Percentiles rank a stretch among this genome's conserved stretches.
Conservation (phyloP, 2,888 invertebrate genomes). For the Cryptops parisi region DNA sequence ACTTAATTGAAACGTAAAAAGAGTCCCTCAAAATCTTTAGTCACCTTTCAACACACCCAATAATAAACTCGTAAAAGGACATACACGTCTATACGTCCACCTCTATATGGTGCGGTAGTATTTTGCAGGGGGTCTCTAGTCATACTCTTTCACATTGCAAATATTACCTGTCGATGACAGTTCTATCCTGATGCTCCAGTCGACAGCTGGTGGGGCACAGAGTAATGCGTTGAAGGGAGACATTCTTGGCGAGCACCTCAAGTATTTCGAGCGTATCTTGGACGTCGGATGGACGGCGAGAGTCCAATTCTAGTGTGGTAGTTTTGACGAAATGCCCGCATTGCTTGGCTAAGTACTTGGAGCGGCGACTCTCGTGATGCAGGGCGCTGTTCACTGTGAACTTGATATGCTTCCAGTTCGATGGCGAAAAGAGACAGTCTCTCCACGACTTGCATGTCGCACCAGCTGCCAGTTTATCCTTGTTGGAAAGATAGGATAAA, state of each 20-base stretch:
- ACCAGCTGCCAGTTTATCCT: slow-evolving; percentile 40
- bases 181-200: slow-evolving; percentile 22
- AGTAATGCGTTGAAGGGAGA: slow-evolving; percentile 27
- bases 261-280: slow-evolving; percentile 26
- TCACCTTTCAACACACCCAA: too few species aligned
- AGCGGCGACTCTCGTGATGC: slow-evolving; percentile 20
- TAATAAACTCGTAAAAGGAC: not conserved
- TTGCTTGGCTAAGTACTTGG: slow-evolving; percentile 27
- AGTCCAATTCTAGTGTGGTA: slow-evolving; percentile 28
- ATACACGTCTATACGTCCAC: not conserved
- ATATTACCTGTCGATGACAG: slow-evolving; percentile 11
- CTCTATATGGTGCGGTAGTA: not conserved
- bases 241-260: slow-evolving; percentile 26
- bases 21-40: too few species aligned
- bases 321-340: slow-evolving; percentile 29
- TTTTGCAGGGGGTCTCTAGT: not conserved
- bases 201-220: slow-evolving; percentile 30
- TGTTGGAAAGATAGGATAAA: slow-evolving; percentile 37
- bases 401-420: slow-evolving; percentile 25
- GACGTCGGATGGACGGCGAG: slow-evolving; percentile 26
- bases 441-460: slow-evolving; percentile 44
- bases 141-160: too few species aligned
- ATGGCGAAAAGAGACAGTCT: slow-evolving; percentile 30
- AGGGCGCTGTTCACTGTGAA: slow-evolving; percentile 20
- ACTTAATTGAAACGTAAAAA: too few species aligned